Evolutionary conservation across 2,113 vertebrate species (phyloP).

Genomic region (Callionymus lyra): DNA sequence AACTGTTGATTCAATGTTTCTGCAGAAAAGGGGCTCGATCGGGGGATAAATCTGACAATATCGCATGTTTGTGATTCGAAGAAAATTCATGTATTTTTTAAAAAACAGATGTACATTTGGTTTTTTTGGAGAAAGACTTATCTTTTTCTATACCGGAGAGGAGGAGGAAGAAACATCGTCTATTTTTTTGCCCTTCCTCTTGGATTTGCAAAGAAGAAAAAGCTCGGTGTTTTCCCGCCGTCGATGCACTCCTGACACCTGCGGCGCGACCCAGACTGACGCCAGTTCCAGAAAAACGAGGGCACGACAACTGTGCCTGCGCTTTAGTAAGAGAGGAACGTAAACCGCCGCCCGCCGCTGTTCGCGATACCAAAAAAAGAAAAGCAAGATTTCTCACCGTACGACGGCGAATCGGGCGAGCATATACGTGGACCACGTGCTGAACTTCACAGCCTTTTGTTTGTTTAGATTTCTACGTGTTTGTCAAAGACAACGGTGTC

Average conservation of each 20-base stretch:
- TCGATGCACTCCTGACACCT: constrained; percentile 53
- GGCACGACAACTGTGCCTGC: constrained; percentile 62
- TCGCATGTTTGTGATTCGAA: constrained; percentile 48
- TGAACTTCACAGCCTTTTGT: constrained; percentile 52
- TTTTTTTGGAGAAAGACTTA: constrained; percentile 31
- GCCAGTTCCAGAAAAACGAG: constrained; percentile 43
- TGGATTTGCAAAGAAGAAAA: constrained; percentile 20
- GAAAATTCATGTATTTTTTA: constrained; percentile 48
- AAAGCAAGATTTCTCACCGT: too few species aligned
- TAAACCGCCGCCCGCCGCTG: constrained; percentile 36
- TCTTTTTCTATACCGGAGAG: constrained; percentile 29
- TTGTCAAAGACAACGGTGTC: constrained; percentile 60
- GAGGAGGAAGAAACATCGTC: constrained; percentile 22
- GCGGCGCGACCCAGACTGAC: constrained; percentile 23
- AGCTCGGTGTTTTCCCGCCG: constrained; percentile 31
- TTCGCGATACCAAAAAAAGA: constrained; percentile 69
- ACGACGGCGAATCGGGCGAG: constrained; percentile 26
- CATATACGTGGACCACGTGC: constrained; percentile 63
- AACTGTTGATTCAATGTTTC: constrained; percentile 49
- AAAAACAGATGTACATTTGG: constrained; percentile 34
- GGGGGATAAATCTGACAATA: constrained; percentile 45
- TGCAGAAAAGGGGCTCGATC: constrained; percentile 64
- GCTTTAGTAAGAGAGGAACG: constrained; percentile 38
- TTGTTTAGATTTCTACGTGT: constrained; percentile 25
- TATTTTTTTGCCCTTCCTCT: constrained; percentile 37